Evolutionary conservation across 92 coral and sea anemone species (phyloP).

Genomic region (Desmophyllum pertusum): DNA sequence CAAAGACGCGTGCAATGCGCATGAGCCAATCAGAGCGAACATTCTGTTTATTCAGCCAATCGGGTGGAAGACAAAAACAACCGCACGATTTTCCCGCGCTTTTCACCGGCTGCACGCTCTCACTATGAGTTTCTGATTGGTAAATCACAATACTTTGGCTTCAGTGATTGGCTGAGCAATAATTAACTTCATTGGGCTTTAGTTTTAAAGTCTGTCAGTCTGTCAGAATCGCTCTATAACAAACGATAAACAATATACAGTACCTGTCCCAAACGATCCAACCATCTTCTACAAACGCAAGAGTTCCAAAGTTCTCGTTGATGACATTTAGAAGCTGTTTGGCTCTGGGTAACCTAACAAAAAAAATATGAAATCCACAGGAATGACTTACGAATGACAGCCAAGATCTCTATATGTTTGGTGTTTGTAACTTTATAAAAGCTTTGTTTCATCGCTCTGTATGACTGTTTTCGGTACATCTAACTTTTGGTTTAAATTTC

Average conservation of each 20-base stretch:
- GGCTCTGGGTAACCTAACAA: constrained; percentile 87
- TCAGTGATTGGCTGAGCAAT: neutral
- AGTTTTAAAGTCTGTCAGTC: neutral
- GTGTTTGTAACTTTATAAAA: too few relatives aligned
- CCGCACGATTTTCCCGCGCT: neutral
- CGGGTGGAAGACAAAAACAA: neutral
- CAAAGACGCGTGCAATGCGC: neutral
- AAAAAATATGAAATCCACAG: neutral
- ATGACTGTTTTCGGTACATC: too few relatives aligned
- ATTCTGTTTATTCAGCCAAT: neutral
- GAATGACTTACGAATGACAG: neutral
- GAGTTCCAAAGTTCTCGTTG: constrained; percentile 97
- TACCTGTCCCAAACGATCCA: constrained; percentile 98
- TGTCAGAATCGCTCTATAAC: neutral
- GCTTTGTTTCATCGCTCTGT: too few relatives aligned
- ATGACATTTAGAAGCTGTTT: constrained; percentile 90
- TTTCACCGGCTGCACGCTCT: neutral
- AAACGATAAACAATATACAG: neutral
- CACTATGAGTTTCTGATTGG: neutral
- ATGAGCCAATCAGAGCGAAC: neutral
- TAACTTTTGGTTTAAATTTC: too few relatives aligned
- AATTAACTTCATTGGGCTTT: neutral
- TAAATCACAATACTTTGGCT: neutral
- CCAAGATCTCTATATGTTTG: too few relatives aligned
- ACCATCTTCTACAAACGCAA: constrained; percentile 97